phyloP scores from a whole-genome alignment of 2,797 vertebrate genomes.

The Alca torda region DNA sequence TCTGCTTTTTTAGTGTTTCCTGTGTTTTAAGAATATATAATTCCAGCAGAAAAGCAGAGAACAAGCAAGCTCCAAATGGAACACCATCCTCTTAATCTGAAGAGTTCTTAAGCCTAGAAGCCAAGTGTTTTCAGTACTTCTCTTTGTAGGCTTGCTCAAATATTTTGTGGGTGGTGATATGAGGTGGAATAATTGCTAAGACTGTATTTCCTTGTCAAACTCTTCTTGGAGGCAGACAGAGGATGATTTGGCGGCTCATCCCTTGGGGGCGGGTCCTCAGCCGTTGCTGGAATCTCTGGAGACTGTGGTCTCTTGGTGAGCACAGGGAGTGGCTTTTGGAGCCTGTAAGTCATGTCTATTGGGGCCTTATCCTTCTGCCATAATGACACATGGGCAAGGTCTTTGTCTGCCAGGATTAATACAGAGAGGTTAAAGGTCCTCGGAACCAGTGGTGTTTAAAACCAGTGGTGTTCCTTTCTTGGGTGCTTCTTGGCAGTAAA shows the following conservation, averaged over 20 bases:
- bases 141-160: neutral
- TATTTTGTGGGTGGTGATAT: slow-evolving; percentile 20
- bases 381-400: neutral
- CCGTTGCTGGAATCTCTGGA: neutral
- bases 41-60: neutral
- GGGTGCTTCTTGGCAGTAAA: neutral
- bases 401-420: slow-evolving; percentile 4
- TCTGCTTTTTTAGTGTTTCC: neutral
- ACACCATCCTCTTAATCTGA: neutral
- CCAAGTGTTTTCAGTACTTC: neutral
- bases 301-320: neutral
- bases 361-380: neutral
- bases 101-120: slow-evolving; percentile 22
- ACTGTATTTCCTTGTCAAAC: neutral
- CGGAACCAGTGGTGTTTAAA: neutral
- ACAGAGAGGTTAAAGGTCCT: slow-evolving; percentile 3
- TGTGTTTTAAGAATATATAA: neutral
- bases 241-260: neutral
- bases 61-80: neutral
- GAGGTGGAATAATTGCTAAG: neutral
- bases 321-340: neutral
- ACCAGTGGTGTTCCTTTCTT: neutral
- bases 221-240: neutral
- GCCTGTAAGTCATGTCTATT: neutral
- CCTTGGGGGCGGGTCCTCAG: neutral